Conservation (phyloP, 2,113 vertebrate species). For the Cyanoderma ruficeps region DNA sequence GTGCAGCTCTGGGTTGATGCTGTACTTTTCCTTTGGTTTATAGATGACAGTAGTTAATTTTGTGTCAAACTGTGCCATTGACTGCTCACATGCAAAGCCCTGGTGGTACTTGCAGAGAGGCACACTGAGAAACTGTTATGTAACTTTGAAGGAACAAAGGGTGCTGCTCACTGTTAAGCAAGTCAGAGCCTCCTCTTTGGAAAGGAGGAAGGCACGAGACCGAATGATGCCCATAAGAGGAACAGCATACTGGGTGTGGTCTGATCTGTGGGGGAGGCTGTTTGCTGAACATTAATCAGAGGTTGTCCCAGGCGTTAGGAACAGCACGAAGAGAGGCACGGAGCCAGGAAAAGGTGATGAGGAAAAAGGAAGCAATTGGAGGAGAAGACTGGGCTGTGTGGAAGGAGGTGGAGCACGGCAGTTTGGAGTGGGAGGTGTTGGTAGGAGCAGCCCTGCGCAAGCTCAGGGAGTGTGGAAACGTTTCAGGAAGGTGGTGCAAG, state of each 20-base stretch:
- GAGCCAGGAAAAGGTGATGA: conserved; percentile 30
- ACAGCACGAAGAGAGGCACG: background rate
- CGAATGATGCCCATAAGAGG: background rate
- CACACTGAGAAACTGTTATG: background rate
- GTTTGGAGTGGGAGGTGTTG: background rate
- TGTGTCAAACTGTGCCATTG: background rate
- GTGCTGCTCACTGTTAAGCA: background rate
- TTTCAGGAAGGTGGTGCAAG: conserved; percentile 54
- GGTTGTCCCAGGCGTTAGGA: conserved; percentile 13
- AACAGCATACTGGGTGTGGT: background rate
- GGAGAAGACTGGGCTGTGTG: background rate
- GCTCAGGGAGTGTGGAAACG: conserved; percentile 17
- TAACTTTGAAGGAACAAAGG: background rate
- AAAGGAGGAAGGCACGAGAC: background rate
- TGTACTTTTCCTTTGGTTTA: background rate
- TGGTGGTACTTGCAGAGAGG: background rate
- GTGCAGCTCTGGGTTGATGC: background rate
- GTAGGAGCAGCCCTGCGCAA: background rate
- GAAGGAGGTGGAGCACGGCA: conserved; percentile 6
- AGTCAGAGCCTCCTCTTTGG: background rate
- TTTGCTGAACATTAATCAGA: conserved; percentile 54
- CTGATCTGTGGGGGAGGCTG: background rate
- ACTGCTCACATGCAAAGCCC: background rate
- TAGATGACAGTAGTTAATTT: background rate
- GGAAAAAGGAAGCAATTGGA: background rate